Conservation (phyloP, 2,113 vertebrate species). For the Oreamnos americanus region DNA sequence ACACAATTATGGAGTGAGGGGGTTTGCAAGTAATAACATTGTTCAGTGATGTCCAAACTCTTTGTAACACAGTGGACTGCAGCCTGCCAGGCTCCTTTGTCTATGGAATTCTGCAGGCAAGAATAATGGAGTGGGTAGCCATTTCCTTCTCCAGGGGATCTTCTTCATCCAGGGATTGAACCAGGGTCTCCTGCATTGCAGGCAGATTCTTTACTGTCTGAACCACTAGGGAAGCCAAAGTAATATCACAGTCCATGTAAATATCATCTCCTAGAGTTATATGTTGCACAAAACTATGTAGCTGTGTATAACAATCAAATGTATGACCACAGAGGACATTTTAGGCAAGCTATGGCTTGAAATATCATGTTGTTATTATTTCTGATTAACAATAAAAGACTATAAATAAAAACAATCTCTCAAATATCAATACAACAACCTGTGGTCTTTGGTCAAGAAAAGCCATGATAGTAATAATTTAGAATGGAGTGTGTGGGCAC, state of each 20-base stretch:
- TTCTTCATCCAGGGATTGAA: not conserved
- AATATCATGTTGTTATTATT: not conserved
- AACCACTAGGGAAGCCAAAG: not conserved
- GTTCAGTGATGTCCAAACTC: not conserved
- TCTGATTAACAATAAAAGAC: not conserved
- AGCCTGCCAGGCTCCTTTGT: not conserved
- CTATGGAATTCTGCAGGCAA: not conserved
- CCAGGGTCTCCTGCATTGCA: not conserved
- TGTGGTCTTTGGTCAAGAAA: not conserved
- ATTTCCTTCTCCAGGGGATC: not conserved
- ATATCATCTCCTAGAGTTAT: not conserved
- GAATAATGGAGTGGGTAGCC: not conserved
- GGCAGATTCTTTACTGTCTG: not conserved
- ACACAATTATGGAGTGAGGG: not conserved
- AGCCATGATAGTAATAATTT: not conserved
- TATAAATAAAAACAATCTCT: not conserved
- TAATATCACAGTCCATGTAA: not conserved
- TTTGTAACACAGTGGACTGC: not conserved
- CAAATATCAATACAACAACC: not conserved
- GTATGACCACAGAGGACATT: not conserved
- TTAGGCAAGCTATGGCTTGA: not conserved
- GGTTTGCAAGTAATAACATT: not conserved
- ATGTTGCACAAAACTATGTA: fast-evolving
- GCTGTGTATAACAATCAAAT: not conserved
- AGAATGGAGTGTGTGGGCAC: not conserved